Percentiles rank a stretch among this genome's conserved stretches.
Conservation (phyloP, 2,113 vertebrate genomes). For the Oreochromis niloticus region DNA sequence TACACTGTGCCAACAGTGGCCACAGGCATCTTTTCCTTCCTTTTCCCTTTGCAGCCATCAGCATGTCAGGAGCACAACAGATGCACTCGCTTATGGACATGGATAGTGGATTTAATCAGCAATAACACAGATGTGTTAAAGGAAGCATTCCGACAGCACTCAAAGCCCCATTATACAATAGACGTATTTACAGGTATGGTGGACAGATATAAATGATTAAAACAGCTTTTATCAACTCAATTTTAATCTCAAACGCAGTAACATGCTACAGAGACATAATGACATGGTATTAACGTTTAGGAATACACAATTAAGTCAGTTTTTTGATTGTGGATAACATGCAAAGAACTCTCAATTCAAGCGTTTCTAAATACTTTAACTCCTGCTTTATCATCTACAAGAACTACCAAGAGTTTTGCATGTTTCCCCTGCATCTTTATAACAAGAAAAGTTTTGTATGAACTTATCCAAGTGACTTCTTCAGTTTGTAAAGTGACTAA, state of each 20-base stretch:
- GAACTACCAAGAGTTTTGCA: background rate
- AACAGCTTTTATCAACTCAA: background rate
- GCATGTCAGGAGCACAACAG: background rate
- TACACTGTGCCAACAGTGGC: background rate
- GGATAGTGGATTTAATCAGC: background rate
- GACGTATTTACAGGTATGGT: background rate
- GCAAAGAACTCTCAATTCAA: background rate
- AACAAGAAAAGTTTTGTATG: background rate
- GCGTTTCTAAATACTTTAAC: background rate
- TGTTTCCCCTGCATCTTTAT: background rate
- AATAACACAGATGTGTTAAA: background rate
- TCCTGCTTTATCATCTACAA: background rate
- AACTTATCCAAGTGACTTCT: background rate
- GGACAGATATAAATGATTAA: background rate
- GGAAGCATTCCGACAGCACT: background rate
- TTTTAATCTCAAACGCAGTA: background rate
- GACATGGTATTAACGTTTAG: background rate
- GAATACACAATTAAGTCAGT: background rate
- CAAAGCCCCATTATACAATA: background rate
- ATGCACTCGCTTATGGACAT: background rate
- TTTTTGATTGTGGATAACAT: background rate
- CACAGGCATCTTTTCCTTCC: background rate
- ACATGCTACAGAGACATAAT: background rate
- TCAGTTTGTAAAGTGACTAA: background rate
- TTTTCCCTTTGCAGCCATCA: background rate